phyloP scores from a whole-genome alignment of 2,113 vertebrate genomes.

The Geococcyx californianus region DNA sequence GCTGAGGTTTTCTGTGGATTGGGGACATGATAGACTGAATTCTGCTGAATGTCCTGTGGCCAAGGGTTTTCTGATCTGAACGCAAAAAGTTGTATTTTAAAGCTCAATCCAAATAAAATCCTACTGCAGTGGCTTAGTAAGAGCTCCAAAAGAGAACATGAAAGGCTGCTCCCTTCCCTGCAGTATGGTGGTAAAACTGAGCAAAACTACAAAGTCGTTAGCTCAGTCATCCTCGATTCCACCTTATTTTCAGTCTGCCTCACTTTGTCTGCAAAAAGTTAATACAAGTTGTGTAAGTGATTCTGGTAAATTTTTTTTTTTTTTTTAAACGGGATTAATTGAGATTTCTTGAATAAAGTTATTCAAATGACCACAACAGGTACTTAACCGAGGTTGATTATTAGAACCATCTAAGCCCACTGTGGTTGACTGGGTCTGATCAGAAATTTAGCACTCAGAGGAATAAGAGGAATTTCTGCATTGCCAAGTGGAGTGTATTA shows the following conservation, averaged over 20 bases:
- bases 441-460: not conserved
- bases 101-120: not conserved
- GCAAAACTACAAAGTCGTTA: not conserved
- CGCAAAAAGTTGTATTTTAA: not conserved
- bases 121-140: not conserved
- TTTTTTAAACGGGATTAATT: not conserved
- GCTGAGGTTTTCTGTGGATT: not conserved
- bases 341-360: not conserved
- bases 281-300: not conserved
- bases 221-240: not conserved
- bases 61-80: not conserved
- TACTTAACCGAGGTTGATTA: not conserved
- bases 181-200: not conserved
- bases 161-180: not conserved
- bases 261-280: not conserved
- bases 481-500: not conserved
- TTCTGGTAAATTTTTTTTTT: not conserved
- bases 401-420: not conserved
- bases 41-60: not conserved
- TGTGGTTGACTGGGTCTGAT: not conserved
- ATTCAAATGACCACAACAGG: not conserved
- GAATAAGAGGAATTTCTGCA: not conserved
- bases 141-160: not conserved
- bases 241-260: not conserved
- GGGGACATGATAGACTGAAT: not conserved